These are phyloP conservation scores for Ennomos fuscantarius DNA, from an alignment of 2,888 invertebrate species.

Conservation along the genomic window DNA sequence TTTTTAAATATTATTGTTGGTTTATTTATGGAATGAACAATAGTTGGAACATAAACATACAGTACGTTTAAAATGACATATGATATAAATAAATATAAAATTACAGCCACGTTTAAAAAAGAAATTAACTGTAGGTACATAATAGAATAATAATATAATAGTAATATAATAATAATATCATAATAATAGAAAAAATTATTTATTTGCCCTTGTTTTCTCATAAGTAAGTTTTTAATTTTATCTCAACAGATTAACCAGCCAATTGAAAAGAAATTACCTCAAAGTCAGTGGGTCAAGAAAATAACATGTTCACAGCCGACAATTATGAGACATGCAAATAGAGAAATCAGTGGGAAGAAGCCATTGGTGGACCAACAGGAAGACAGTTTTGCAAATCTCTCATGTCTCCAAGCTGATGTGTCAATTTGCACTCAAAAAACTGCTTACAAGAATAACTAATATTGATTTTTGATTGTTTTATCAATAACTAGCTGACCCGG, in stretches of 20 bases:
- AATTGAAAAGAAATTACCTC: conserved; percentile 58
- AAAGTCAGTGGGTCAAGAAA: conserved; percentile 60
- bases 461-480: conserved; percentile 1
- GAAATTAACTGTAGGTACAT: no score
- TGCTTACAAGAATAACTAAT: conserved; percentile 53
- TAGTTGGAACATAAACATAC: no score
- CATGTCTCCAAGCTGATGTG: conserved; percentile 67
- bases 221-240: not conserved
- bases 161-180: no score
- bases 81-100: no score
- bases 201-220: conserved; percentile 2
- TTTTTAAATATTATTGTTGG: no score
- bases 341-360: conserved; percentile 54
- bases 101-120: no score
- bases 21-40: no score
- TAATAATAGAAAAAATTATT: no score
- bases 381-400: conserved; percentile 64
- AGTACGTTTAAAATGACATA: no score
- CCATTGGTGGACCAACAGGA: conserved; percentile 44
- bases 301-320: conserved; percentile 58
- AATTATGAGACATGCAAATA: conserved; percentile 64
- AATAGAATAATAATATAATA: not conserved
- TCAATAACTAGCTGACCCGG: no score
- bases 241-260: conserved; percentile 60
- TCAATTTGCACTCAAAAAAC: conserved; percentile 66